A percentile compares a stretch with the other conserved stretches of the same genome.
Evolutionary conservation across 2,797 vertebrate genomes (phyloP).

Genomic region (Leptodactylus fallax): DNA sequence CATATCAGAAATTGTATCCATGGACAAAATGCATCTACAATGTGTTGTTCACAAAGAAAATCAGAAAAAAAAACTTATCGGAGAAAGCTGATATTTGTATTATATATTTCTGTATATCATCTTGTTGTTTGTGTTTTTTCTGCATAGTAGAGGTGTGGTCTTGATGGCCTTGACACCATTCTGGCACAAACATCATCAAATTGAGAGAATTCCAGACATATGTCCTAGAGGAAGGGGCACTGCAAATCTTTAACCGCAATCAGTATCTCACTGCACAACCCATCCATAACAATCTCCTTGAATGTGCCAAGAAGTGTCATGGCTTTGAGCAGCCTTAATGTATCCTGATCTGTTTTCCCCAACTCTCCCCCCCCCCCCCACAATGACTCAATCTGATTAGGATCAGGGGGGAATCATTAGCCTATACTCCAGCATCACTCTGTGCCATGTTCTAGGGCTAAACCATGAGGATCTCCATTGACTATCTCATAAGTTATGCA

Average conservation of each 20-base stretch:
- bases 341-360: conserved; percentile 68
- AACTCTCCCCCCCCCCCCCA: conserved; percentile 48
- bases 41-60: too few relatives aligned
- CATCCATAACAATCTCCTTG: conserved; percentile 41
- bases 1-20: too few relatives aligned
- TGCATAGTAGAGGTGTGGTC: not conserved
- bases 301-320: conserved; percentile 45
- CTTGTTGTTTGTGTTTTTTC: not conserved
- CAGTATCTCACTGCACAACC: conserved; percentile 33
- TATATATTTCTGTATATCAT: not conserved
- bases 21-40: too few relatives aligned
- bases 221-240: conserved; percentile 11
- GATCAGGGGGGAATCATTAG: conserved; percentile 70
- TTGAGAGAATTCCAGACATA: conserved; percentile 35
- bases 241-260: conserved; percentile 24
- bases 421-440: conserved; percentile 64
- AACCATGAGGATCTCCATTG: conserved; percentile 64
- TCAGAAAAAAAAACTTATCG: too few relatives aligned
- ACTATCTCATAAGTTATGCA: conserved; percentile 2
- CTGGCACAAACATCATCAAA: conserved; percentile 16
- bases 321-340: conserved; percentile 40
- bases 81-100: not conserved
- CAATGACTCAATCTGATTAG: conserved; percentile 72
- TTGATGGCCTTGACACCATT: conserved; percentile 22
- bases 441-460: conserved; percentile 64